These are phyloP conservation scores for Brachionus angularis DNA, from an alignment of 1,140 invertebrate species.

Conservation along the genomic window DNA sequence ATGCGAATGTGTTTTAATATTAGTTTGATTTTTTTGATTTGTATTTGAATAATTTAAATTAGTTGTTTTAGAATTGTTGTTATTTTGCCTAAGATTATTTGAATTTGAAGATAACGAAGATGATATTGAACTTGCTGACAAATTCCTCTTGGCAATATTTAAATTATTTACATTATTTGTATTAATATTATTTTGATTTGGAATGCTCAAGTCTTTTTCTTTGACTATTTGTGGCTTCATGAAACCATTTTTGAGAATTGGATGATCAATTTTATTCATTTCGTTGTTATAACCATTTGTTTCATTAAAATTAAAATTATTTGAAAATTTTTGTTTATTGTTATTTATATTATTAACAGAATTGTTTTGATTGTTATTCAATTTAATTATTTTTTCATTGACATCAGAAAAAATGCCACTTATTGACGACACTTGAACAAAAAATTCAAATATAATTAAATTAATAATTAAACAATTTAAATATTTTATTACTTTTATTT, in stretches of 20 bases:
- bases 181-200: background rate
- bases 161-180: background rate
- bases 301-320: slow-evolving; percentile 10
- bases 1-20: too few relatives aligned
- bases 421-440: background rate
- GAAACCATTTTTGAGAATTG: slow-evolving; percentile 31
- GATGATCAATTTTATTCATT: background rate
- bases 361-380: background rate
- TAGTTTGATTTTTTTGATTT: background rate
- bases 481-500: background rate
- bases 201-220: background rate
- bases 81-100: background rate
- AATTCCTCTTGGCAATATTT: background rate
- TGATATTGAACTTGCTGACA: background rate
- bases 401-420: slow-evolving; percentile 11
- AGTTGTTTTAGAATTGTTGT: background rate
- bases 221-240: slow-evolving; percentile 31
- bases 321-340: slow-evolving; percentile 17
- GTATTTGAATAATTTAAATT: background rate
- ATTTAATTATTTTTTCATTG: background rate
- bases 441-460: background rate
- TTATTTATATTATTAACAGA: background rate
- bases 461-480: background rate
- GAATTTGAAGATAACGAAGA: slow-evolving; percentile 15
- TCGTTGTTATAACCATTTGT: background rate